Evolutionary conservation across 64 coral and sea anemone genomes (phyloP).

Genomic region (Hydrozoanthus tunicans): DNA sequence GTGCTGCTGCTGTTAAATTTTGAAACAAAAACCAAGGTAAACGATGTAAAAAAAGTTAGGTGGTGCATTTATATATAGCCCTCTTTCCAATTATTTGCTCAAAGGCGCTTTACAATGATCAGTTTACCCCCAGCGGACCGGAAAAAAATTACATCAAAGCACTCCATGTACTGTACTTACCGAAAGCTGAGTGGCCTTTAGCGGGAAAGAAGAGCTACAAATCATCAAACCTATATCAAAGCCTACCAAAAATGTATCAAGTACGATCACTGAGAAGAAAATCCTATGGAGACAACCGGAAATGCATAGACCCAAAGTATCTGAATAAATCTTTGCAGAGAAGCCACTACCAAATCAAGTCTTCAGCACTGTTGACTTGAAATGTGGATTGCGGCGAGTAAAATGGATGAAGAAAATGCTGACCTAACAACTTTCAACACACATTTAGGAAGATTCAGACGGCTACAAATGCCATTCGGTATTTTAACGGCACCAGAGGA

Average conservation of each 20-base stretch:
- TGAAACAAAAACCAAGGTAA: no score
- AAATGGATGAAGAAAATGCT: neutral
- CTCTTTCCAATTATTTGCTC: no score
- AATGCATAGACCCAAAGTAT: neutral
- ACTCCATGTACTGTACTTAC: neutral
- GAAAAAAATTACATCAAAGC: no score
- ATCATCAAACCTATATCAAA: constrained; percentile 8
- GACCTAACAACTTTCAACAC: constrained; percentile 24
- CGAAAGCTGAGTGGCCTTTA: no score
- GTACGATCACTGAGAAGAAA: neutral
- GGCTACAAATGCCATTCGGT: neutral
- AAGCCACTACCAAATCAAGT: neutral
- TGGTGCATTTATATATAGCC: no score
- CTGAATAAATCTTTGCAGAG: neutral
- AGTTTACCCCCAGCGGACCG: no score
- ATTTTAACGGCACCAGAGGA: constrained; percentile 1
- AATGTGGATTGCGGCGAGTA: neutral
- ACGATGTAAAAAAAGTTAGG: no score
- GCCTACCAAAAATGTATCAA: constrained; percentile 14
- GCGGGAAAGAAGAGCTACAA: neutral
- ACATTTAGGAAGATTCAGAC: neutral
- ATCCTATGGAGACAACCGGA: neutral
- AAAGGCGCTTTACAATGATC: no score
- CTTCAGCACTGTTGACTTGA: constrained; percentile 13
- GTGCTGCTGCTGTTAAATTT: constrained; percentile 16